Evolutionary conservation across 2,888 invertebrate species (phyloP).

Genomic region (Tineola bisselliella): DNA sequence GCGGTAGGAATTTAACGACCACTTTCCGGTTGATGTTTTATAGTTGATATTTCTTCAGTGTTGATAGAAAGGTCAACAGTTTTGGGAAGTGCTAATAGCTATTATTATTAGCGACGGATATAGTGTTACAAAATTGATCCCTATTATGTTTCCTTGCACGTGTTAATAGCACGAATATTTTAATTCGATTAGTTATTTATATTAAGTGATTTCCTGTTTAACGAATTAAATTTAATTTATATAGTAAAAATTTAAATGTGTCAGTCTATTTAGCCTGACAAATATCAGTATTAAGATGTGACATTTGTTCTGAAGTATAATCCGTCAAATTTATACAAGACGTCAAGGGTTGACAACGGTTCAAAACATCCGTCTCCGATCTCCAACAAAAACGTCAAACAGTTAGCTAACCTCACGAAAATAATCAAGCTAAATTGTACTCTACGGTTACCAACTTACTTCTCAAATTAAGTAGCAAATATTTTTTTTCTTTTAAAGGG

Average conservation of each 20-base stretch:
- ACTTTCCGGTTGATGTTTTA: constrained; percentile 46
- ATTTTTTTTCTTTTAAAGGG: background rate
- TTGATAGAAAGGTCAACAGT: constrained; percentile 49
- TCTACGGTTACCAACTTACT: background rate
- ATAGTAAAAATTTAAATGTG: background rate
- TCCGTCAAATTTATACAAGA: constrained; percentile 55
- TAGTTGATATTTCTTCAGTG: constrained; percentile 41
- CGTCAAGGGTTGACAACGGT: constrained; percentile 63
- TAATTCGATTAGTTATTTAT: background rate
- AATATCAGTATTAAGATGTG: background rate
- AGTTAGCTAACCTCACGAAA: background rate
- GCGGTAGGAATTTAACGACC: constrained; percentile 49
- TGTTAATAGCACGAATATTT: background rate
- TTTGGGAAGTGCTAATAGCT: constrained; percentile 22
- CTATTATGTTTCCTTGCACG: constrained; percentile 28
- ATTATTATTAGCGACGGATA: constrained; percentile 28
- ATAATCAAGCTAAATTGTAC: background rate
- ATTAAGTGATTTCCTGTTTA: background rate
- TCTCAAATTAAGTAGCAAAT: background rate
- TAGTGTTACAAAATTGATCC: constrained; percentile 33
- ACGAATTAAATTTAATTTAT: background rate
- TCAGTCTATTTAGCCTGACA: background rate
- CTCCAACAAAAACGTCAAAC: constrained; percentile 34
- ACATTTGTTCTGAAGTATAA: constrained; percentile 37
- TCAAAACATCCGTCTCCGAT: constrained; percentile 50